Evolutionary conservation across 2,113 vertebrate genomes (phyloP).

Genomic region (Cichladusa arquata): DNA sequence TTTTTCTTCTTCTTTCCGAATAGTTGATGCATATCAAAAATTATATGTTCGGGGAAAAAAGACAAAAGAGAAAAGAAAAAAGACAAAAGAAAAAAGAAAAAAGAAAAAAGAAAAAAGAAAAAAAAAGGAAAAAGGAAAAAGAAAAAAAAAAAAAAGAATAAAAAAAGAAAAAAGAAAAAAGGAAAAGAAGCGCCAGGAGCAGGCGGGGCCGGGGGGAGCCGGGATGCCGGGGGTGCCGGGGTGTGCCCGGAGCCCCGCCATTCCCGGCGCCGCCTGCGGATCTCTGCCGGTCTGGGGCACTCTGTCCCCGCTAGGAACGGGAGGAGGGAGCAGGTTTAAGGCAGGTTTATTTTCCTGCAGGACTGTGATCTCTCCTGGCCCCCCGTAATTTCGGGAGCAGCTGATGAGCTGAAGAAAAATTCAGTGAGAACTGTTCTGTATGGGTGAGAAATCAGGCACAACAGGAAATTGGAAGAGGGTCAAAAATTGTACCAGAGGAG

Average conservation of each 20-base stretch:
- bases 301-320: accelerated
- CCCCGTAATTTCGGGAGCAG: background rate
- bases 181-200: too few species aligned
- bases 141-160: too few species aligned
- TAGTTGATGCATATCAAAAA: background rate
- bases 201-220: too few species aligned
- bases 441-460: background rate
- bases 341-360: background rate
- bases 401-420: background rate
- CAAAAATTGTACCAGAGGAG: accelerated
- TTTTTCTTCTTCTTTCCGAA: background rate
- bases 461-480: background rate
- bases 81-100: too few species aligned
- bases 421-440: accelerated
- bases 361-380: background rate
- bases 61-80: background rate
- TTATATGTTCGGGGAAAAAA: accelerated
- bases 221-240: too few species aligned
- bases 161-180: too few species aligned
- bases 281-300: background rate
- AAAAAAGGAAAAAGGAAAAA: too few species aligned
- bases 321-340: too few species aligned
- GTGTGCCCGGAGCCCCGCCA: too few species aligned
- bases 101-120: too few species aligned
- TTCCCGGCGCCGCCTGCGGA: too few species aligned